Conservation (phyloP, 2,888 invertebrate genomes). For the Serripes groenlandicus region DNA sequence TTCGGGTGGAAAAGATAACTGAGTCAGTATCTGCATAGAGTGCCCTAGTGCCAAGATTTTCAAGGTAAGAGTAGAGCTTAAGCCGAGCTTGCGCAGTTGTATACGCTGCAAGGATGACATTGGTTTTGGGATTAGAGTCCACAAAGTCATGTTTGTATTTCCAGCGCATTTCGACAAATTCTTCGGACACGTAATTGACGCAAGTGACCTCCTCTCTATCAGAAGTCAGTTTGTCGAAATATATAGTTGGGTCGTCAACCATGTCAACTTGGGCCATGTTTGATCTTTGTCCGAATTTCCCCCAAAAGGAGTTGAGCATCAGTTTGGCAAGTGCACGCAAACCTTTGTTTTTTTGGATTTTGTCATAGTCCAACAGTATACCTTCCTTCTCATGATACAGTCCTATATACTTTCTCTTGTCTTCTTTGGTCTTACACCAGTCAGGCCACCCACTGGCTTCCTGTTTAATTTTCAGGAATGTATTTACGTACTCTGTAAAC, state of each 20-base stretch:
- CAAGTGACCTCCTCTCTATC: constrained; percentile 45
- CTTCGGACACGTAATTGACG: constrained; percentile 49
- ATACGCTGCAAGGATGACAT: constrained; percentile 38
- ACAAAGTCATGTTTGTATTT: constrained; percentile 61
- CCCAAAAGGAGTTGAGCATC: constrained; percentile 62
- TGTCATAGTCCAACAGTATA: constrained; percentile 40
- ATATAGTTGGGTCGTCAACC: constrained; percentile 24
- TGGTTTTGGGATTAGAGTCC: constrained; percentile 71
- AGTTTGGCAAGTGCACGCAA: constrained; percentile 55
- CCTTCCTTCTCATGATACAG: constrained; percentile 41
- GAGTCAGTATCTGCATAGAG: constrained; percentile 46
- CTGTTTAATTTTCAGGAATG: constrained; percentile 64
- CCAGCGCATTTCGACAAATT: constrained; percentile 44
- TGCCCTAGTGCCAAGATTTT: constrained; percentile 10
- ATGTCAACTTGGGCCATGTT: constrained; percentile 35
- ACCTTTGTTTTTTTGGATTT: constrained; percentile 52
- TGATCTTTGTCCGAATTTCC: constrained; percentile 61
- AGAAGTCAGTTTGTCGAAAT: constrained; percentile 41
- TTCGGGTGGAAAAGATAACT: constrained; percentile 24
- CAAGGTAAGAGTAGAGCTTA: constrained; percentile 21
- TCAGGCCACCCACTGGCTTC: constrained; percentile 62
- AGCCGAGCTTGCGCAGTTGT: constrained; percentile 32
- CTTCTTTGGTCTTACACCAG: neutral
- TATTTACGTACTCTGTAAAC: constrained; percentile 75
- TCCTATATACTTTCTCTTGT: neutral